Percentiles rank a stretch among this genome's conserved stretches.
Evolutionary conservation across 1,140 invertebrate species (phyloP).

Genomic region (Platorchestia sp.): DNA sequence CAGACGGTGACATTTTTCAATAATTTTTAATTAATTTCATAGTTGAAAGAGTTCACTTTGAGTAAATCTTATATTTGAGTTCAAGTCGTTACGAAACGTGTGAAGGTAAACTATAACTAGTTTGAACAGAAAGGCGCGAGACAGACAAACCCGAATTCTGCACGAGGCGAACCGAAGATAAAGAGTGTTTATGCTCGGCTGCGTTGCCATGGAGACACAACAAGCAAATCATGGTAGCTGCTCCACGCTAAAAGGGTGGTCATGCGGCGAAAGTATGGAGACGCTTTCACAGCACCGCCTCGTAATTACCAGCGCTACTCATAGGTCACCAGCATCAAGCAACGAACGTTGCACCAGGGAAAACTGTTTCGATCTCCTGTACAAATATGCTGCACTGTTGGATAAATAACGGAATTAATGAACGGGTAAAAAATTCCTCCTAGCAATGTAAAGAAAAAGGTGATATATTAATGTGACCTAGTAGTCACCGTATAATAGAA

Average conservation of each 20-base stretch:
- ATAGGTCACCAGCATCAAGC: neutral
- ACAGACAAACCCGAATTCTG: neutral
- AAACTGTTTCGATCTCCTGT: neutral
- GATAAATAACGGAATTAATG: neutral
- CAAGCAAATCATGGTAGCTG: neutral
- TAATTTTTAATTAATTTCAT: too few species aligned
- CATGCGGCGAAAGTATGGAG: neutral
- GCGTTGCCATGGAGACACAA: conserved; percentile 23
- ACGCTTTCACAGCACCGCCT: neutral
- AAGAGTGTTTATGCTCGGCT: conserved; percentile 5
- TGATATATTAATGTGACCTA: neutral
- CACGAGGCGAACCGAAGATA: neutral
- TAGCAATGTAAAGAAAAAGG: neutral
- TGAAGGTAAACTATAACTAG: neutral
- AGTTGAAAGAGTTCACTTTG: too few species aligned
- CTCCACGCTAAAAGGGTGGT: neutral
- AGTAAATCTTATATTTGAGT: too few species aligned
- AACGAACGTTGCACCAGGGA: neutral
- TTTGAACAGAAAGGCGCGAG: neutral
- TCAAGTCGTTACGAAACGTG: too few species aligned
- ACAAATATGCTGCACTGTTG: neutral
- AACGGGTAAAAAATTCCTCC: neutral
- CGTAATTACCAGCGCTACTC: neutral
- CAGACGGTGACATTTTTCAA: too few species aligned
- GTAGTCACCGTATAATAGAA: too few species aligned